Base-by-base conservation (phyloP, 2,113 vertebrate genomes). In the Trogon surrucura region DNA sequence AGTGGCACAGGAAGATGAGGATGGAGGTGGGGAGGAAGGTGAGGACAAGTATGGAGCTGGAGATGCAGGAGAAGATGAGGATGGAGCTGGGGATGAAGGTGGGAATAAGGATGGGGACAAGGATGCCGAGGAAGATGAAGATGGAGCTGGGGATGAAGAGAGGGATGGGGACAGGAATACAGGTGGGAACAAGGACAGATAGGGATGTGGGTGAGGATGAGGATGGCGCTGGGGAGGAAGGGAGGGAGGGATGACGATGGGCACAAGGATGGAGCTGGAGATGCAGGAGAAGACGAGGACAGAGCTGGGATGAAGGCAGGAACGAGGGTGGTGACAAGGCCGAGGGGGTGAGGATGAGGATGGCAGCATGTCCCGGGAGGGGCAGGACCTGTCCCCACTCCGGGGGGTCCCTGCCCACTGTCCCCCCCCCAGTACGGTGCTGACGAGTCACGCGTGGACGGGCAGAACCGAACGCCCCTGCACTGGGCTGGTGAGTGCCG, bases 401-500 rank as follows among this genome's bases (percentile, higher is more conserved):
- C 7, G 48, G 74, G 67, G 29, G 12, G 21, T 36, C 67, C n/a
- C 29, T 44, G 48, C 74, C 69, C 3, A 0, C 22, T 54, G 50
- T 94, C 44, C 61, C 77, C 91, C 89, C 91, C 81, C 25, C 95
- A 98, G 98, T 90, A 97, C 0, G 97, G 98, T 14, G 98, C 98
- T 94, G 97, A 98, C 8, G 98, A 98, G 87, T 44, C 97, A n/a
- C 97, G 96, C 4, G 87, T 96, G 66, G 98, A 98, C 10, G 30
- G 89, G 41, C 97, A 97, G 80, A 96, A 95, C 41, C 97, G 98
- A 5, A 98, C 97, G 4, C 98, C 98, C 1, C 79, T 98, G 78
- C 98, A 98, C 86, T 98, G 98, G 97, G 98, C 98, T 6, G 98
- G 98, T 98, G 87, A 88, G 98, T 86, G 47, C 38, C 3, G 7